Conservation (phyloP, 2,113 vertebrate species). For the Catharus fuscescens region DNA sequence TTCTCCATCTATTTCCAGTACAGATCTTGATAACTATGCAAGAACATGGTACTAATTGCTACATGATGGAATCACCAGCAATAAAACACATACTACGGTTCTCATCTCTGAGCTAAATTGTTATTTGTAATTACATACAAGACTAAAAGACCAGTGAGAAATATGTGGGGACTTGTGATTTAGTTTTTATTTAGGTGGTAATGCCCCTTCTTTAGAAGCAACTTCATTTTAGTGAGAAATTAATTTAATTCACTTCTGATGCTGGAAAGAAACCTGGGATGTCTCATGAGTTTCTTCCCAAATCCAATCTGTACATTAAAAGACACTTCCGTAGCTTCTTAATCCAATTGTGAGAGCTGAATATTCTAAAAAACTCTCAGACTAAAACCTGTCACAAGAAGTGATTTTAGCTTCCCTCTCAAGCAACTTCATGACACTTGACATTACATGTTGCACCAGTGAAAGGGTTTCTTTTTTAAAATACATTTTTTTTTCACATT, state of each 20-base stretch:
- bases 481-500: conserved; percentile 46
- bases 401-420: neutral
- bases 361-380: conserved; percentile 23
- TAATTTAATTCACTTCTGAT: conserved; percentile 19
- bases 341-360: conserved; percentile 31
- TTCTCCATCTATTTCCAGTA: conserved; percentile 44
- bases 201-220: conserved; percentile 34
- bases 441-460: neutral
- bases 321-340: neutral
- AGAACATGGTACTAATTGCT: conserved; percentile 55
- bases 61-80: conserved; percentile 42
- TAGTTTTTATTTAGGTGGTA: conserved; percentile 1
- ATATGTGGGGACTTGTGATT: neutral
- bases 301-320: neutral
- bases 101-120: conserved; percentile 43
- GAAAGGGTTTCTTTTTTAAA: conserved; percentile 48
- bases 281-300: neutral
- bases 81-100: conserved; percentile 54
- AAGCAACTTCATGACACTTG: conserved; percentile 31
- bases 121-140: conserved; percentile 51
- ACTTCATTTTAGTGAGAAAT: conserved; percentile 11
- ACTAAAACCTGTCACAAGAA: conserved; percentile 22
- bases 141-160: conserved; percentile 41
- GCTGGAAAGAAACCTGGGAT: neutral
- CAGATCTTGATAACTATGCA: conserved; percentile 47